Evolutionary conservation across 2,888 invertebrate genomes (phyloP), one percentile per base, ranked within the genome.

Genomic region (Drosophila kanekoi): DNA sequence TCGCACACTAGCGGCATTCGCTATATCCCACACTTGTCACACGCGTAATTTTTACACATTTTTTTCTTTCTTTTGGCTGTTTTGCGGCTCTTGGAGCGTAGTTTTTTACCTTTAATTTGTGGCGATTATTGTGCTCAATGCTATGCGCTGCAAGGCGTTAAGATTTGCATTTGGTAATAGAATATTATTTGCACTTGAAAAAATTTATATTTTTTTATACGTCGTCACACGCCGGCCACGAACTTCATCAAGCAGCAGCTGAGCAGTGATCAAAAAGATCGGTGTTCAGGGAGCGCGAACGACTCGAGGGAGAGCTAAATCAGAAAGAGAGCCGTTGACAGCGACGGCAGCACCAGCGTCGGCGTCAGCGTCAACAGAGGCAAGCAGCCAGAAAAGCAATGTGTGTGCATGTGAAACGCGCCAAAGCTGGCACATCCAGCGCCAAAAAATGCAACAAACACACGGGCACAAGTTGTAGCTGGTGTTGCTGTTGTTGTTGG

Each of bases 1-100:
- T 32, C 58, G 18, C 67, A 35, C 43, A 68, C 33, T 32, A 40
- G 33, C 49, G 14, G 38, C 60, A 57, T 68, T 74, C 63, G 59
- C 63, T 64, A 45, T 69, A 59, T 58, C 67, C 64, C 81, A 81
- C 85, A 82, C 83, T 88, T 84, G 82, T 82, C 88, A 83, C 74
- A 85, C 88, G 84, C 86, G 71, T 72, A 75, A 65, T 52, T 63
- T 67, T 65, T 62, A 66, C 63, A 64, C 52, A 67, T 41, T 65
- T 71, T 59, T 44, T 43, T 60, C 41, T 37, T 52, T 48, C 44
- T 51, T 44, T 44, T 13, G 43, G 10, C 8, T 66, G 65, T 77
- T 58, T 38, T 47, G 40, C 47, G 72, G 51, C 48, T 60, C 51
- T 53, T 45, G 28, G 23, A 38, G 51, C 57, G 38, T 45, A 60